These are phyloP conservation scores for Cephonodes hylas DNA, from an alignment of 2,888 invertebrate species.

Conservation along the genomic window DNA sequence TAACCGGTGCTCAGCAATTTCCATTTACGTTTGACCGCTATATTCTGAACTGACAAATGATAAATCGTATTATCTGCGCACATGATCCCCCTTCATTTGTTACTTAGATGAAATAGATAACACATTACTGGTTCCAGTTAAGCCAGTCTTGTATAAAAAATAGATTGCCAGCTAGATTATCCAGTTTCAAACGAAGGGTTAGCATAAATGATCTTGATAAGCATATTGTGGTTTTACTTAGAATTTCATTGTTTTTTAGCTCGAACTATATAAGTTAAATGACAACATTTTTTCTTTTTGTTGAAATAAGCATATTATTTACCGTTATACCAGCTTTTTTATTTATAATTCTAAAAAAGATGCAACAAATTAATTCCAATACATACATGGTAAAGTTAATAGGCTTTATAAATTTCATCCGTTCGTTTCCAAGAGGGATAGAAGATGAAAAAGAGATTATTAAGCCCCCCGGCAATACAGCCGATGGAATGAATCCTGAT, in stretches of 20 bases:
- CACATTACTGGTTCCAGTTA: background rate
- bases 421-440: too few species aligned
- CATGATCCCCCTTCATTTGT: background rate
- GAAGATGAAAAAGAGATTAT: too few species aligned
- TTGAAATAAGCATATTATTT: too few species aligned
- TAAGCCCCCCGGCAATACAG: too few species aligned
- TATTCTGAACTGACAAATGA: conserved; percentile 2
- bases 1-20: background rate
- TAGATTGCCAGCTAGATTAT: background rate
- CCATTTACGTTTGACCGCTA: background rate
- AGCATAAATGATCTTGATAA: background rate
- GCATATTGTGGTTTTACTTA: background rate
- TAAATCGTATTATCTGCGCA: background rate
- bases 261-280: too few species aligned
- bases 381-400: too few species aligned
- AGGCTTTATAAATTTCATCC: too few species aligned
- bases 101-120: conserved; percentile 1
- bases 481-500: too few species aligned
- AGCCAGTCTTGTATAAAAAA: background rate
- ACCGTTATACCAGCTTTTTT: too few species aligned
- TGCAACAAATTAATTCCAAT: too few species aligned
- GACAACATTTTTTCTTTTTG: too few species aligned
- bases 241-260: background rate
- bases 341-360: too few species aligned
- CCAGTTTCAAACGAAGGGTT: background rate